Conservation (phyloP, 92 coral and sea anemone species). For the Epizoanthus fatuus region DNA sequence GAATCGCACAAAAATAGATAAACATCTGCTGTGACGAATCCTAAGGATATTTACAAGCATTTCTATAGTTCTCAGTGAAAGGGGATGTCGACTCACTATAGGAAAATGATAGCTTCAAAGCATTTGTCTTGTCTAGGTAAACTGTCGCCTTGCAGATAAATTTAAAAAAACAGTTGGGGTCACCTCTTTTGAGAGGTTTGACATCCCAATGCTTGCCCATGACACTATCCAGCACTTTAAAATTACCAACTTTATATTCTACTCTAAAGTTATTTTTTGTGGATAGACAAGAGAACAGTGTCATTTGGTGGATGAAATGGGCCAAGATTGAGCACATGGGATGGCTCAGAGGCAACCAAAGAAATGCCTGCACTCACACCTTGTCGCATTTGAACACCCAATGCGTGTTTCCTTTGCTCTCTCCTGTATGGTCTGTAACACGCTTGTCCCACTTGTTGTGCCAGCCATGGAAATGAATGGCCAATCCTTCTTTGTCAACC, state of each 20-base stretch:
- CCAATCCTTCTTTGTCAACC: not conserved
- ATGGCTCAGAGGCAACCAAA: not conserved
- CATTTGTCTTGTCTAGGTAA: not conserved
- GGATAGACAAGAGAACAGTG: not conserved
- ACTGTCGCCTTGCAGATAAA: not conserved
- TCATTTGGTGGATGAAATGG: not conserved
- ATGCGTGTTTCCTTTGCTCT: not conserved
- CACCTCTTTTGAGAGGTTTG: not conserved
- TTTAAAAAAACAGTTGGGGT: not conserved
- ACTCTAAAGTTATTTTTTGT: not conserved
- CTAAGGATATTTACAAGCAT: not conserved
- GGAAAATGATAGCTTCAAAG: not conserved
- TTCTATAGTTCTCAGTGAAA: not conserved
- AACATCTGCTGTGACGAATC: too few relatives aligned
- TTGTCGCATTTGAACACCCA: slow-evolving; percentile 1
- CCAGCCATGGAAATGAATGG: not conserved
- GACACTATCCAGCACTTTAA: not conserved
- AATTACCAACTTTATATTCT: not conserved
- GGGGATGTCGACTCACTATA: not conserved
- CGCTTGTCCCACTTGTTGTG: not conserved
- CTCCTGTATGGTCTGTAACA: not conserved
- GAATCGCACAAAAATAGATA: too few relatives aligned
- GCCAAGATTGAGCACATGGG: not conserved
- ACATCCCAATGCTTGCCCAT: slow-evolving; percentile 1
- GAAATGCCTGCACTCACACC: not conserved